Conservation (phyloP, 2,113 vertebrate genomes). For the Calyptommatus sinebrachiatus region DNA sequence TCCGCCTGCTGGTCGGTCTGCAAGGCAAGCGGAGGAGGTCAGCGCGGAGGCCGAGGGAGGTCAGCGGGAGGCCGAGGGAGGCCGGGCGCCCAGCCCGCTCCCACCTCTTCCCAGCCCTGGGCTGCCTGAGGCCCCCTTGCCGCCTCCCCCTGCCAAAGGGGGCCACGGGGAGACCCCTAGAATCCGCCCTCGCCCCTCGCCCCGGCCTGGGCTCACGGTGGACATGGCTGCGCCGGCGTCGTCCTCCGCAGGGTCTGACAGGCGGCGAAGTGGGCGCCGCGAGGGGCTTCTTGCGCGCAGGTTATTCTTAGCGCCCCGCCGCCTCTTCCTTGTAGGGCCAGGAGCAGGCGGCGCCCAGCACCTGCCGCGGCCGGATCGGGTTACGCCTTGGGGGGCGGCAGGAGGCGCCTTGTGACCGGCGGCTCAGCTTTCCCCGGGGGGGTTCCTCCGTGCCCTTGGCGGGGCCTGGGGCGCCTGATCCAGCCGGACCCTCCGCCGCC, state of each 20-base stretch:
- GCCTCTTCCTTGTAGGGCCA: slow-evolving; percentile 55
- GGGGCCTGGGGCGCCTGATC: not conserved
- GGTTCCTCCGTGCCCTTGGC: not conserved
- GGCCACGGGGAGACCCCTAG: too few relatives aligned
- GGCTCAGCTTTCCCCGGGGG: slow-evolving; percentile 40
- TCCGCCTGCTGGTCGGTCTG: slow-evolving; percentile 94
- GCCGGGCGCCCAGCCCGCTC: not conserved
- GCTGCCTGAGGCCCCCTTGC: not conserved
- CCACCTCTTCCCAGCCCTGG: not conserved
- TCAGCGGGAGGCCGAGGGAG: not conserved
- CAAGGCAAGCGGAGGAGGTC: slow-evolving; percentile 35
- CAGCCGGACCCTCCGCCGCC: not conserved
- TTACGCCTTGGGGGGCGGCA: slow-evolving; percentile 49
- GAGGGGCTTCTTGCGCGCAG: not conserved
- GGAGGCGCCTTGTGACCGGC: slow-evolving; percentile 18
- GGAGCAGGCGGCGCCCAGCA: not conserved
- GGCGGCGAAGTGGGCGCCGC: not conserved
- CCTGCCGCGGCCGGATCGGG: slow-evolving; percentile 57
- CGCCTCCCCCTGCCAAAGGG: not conserved
- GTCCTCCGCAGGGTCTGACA: not conserved
- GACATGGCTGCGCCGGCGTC: too few relatives aligned
- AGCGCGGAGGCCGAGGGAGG: not conserved
- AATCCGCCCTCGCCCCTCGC: too few relatives aligned
- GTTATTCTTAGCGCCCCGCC: slow-evolving; percentile 63
- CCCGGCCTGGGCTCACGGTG: too few relatives aligned